Base-by-base conservation (phyloP, 2,113 vertebrate species). In the Perca fluviatilis region DNA sequence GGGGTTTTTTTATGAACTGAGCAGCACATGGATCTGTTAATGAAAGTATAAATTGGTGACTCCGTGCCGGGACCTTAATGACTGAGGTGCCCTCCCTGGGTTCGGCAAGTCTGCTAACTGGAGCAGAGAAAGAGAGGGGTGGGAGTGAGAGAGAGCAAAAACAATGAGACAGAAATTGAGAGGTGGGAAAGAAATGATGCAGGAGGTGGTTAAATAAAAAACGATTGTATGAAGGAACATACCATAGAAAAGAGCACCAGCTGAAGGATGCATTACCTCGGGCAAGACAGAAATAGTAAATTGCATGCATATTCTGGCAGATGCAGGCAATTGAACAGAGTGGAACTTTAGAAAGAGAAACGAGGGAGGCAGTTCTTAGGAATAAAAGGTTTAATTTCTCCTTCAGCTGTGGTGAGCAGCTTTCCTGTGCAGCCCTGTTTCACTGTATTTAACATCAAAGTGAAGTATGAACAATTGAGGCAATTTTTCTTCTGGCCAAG, bases 371-470 rank as follows among this genome's bases (percentile, higher is more conserved):
- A 63, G 54, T 66, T 82, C 60, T 77, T 77, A 46, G 46, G 68
- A 71, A 88, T 79, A 63, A 93, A 86, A 81, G 79, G 64, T 88
- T 85, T 89, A 46, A 91, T 93, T 90, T 92, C 71, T 91, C 77
- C 87, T 74, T 79, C 61, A 27, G 74, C 82, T 83, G 79, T 74
- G 78, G 86, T 11, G 49, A 78, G 85, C 75, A 69, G 90, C 79
- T 89, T 87, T 85, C 86, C 92, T 82, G 82, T 58, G 78, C 88
- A 70, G 73, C 88, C 74, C 82, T 21, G 68, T 83, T 85, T 90
- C 83, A 86, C 86, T 87, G 85, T 91, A 90, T 92, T 92, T 87
- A 93, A 94, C 91, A 94, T 94, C 92, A 93, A 94, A 94, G 92
- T 80, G 70, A 89, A 89, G 77, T 85, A 81, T 78, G 86, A 94